A percentile compares a stretch with the other conserved stretches of the same genome.
Conservation (phyloP, 2,888 invertebrate species). For the Melipona beecheii region DNA sequence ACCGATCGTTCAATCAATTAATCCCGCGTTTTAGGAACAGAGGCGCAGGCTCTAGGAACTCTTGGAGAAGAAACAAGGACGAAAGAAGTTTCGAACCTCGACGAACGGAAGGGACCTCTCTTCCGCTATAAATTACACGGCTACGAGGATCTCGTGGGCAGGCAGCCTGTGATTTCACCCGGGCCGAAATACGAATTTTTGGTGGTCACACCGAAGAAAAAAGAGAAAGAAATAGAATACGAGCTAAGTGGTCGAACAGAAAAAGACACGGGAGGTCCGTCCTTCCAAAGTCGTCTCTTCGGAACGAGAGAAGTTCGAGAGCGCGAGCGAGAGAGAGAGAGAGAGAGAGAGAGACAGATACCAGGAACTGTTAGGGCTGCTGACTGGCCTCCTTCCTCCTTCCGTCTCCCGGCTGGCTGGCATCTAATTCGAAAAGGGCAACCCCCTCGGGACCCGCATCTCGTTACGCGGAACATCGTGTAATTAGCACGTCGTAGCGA, state of each 20-base stretch:
- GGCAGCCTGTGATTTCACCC: constrained; percentile 64
- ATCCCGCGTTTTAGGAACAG: constrained; percentile 57
- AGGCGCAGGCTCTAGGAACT: constrained; percentile 36
- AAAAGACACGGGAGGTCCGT: constrained; percentile 26
- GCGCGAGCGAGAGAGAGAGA: constrained; percentile 11
- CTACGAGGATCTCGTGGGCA: constrained; percentile 69
- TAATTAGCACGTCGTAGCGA: constrained; percentile 82
- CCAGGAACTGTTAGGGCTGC: constrained; percentile 64
- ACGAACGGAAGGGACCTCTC: constrained; percentile 33
- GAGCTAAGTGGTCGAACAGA: constrained; percentile 48
- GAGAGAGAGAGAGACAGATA: constrained; percentile 24
- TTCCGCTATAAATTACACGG: constrained; percentile 78
- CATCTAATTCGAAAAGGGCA: constrained; percentile 73
- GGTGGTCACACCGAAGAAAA: constrained; percentile 40
- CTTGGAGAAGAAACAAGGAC: not conserved
- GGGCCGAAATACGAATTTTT: constrained; percentile 62
- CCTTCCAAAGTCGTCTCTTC: not conserved
- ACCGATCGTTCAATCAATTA: constrained; percentile 38
- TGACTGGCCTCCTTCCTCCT: constrained; percentile 64
- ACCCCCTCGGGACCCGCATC: constrained; percentile 79
- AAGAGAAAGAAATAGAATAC: constrained; percentile 48
- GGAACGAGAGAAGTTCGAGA: not conserved
- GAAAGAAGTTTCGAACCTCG: not conserved
- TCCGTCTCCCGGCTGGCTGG: constrained; percentile 62
- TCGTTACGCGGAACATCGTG: constrained; percentile 81